Evolutionary conservation across 2,797 vertebrate species (phyloP), one percentile per base, ranked within the genome.

Genomic region (Chaunax sp.): DNA sequence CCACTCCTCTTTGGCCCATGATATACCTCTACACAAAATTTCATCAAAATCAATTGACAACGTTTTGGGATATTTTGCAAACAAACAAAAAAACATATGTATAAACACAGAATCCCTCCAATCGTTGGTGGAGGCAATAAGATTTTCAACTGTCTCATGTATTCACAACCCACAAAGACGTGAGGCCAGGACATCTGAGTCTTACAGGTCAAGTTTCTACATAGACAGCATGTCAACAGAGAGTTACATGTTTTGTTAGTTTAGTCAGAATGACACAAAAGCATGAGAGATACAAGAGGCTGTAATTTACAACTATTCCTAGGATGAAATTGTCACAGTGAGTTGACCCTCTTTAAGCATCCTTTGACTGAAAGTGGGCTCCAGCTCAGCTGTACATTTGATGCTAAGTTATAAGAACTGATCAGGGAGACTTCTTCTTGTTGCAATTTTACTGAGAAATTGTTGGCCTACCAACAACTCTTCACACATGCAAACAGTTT

Each of bases 151-250:
- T 38, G 6, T 22, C 56, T 43, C 18, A 16, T 30, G 40, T 38
- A 30, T 49, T 58, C 47, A 59, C n/a, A 52, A 14, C 6, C n/a
- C 3, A 46, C n/a, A 30, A 35, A 50, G 47, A 53, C 9, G 3
- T 3, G 23, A 57, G 5, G 4, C 58, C 14, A 41, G 58, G 19
- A 62, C 30, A 44, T 28, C 1, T 22, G 26, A 64, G 33, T 22
- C 9, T 26, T 20, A 25, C 44, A 46, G 37, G 25, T 25, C 50
- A 77, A 46, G 49, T 70, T 75, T 56, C 28, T 57, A 52, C 49
- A 43, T 18, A 43, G 68, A 58, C 63, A 55, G 33, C 67, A 47
- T 67, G 64, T 80, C 78, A 71, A 78, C 51, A 76, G 33, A 71
- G 26, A 54, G 59, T 25, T 58, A 13, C 46, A 69, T 30, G 5